Evolutionary conservation across 2,888 invertebrate species (phyloP), one percentile per base, ranked within the genome.

Genomic region (Zaprionus lineosus): DNA sequence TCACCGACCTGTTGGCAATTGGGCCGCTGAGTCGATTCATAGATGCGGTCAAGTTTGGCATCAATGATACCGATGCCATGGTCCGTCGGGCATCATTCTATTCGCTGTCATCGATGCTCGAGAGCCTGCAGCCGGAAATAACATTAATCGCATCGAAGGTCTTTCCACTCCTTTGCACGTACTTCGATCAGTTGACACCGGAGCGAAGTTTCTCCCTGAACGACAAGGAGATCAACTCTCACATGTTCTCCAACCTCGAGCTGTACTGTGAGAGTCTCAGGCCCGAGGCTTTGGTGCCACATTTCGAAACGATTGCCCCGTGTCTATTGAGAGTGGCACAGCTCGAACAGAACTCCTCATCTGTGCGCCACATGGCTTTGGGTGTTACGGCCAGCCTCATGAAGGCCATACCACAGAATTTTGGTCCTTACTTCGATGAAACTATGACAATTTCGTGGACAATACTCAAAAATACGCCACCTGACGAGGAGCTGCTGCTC

Each of bases 191-290:
- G 2, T 11, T 52, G 1, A n/a, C 39, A 2, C 14, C 9, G 0
- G 12, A 12, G 0, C 9, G 39, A 8, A 40, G 60, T 5, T 7
- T 36, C 11, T 3, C n/a, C 0, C 2, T n/a, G 7, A 3, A 1
- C 0, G 52, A 51, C 1, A 21, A 26, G 0, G 46, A 41, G 0
- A 6, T 12, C 0, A 26, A 29, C 11, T 11, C 24, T 1, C 19
- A 29, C 7, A 46, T 59, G 15, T 67, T 63, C 46, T 44, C 15
- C 14, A 11, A 62, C 5, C 28, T 69, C 8, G 63, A 63, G 26
- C 7, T 40, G 8, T 68, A 37, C 37, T 19, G 51, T 14, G 48
- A 59, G 8, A 46, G 39, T 8, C 31, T 63, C 1, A 34, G 8
- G n/a, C 48, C 19, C 0, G 11, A 34, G 1, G n/a, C 18, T 2